Evolutionary conservation across 2,113 vertebrate genomes (phyloP), one percentile per base, ranked within the genome.

Genomic region (Triplophysa siluroides): DNA sequence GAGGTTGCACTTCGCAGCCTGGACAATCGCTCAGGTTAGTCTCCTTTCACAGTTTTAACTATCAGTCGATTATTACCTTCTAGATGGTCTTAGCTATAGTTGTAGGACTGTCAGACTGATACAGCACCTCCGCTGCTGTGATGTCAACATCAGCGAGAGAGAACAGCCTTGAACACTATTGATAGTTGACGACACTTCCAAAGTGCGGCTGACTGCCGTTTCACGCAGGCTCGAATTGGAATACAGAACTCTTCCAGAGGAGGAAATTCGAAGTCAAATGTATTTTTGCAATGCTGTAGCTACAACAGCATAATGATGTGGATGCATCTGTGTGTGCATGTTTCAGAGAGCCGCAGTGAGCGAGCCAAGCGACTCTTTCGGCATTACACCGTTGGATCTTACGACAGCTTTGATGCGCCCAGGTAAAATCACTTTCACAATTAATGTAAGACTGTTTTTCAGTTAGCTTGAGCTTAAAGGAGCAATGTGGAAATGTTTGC

Each of bases 361-460:
- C 93, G 95, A 84, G 94, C 96, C 78, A 97, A 97, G 85, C 88
- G 96, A 23, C 91, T 97, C 81, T 97, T 97, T 85, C 93, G 96
- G 19, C 96, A 97, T 86, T 97, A 97, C 85, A 97, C 96, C 0
- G 96, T 97, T 86, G 96, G 96, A 70, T 97, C 96, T 75, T 97
- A 97, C 0, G 96, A 97, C 92, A 97, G 95, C 91, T 95, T 97
- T 8, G 96, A 97, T 56, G 94, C 96, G 77, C 96, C 96, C 81
- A 97, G 95, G 96, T 97, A 93, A 91, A 92, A 88, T 64, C 54
- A 14, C 16, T 75, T 29, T 26, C 2, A 26, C 24, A 11, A 18
- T 19, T 74, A 24, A 61, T 61, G 38, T 14, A 7, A 1, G 6
- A 7, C 4, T 33, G 29, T 33, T 33, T 38, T 7, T 38, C 33